Evolutionary conservation across 2,888 invertebrate genomes (phyloP).

Genomic region (Cheilosia scutellata): DNA sequence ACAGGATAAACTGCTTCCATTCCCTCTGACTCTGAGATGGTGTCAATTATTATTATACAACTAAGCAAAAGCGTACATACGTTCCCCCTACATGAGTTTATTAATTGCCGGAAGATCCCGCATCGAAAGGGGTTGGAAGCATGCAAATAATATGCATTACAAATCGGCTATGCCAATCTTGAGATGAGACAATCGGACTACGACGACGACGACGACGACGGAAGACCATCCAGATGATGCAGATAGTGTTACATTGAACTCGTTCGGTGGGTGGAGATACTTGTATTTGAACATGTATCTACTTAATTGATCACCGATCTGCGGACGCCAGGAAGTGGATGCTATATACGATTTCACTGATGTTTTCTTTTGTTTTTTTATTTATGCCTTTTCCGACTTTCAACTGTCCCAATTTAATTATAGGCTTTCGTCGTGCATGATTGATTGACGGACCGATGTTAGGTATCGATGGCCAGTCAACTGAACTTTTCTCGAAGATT

Average conservation of each 20-base stretch:
- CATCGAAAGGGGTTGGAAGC: slow-evolving; percentile 27
- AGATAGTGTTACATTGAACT: slow-evolving; percentile 20
- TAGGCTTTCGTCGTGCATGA: slow-evolving; percentile 35
- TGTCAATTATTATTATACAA: slow-evolving; percentile 39
- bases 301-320: slow-evolving; percentile 38
- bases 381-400: slow-evolving; percentile 32
- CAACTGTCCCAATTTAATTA: slow-evolving; percentile 59
- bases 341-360: slow-evolving; percentile 29
- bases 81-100: slow-evolving; percentile 38
- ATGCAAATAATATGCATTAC: slow-evolving; percentile 22
- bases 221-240: slow-evolving; percentile 5
- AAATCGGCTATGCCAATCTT: slow-evolving; percentile 37
- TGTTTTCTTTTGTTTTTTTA: background rate
- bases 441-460: slow-evolving; percentile 1
- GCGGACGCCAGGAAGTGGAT: slow-evolving; percentile 32
- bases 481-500: slow-evolving; percentile 23
- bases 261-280: slow-evolving; percentile 35
- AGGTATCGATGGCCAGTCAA: slow-evolving; percentile 27
- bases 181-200: slow-evolving; percentile 24
- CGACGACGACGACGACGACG: background rate
- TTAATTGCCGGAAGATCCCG: slow-evolving; percentile 57
- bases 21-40: slow-evolving; percentile 4
- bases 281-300: slow-evolving; percentile 10
- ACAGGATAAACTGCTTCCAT: slow-evolving; percentile 40
- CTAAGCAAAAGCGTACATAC: background rate